Percentiles rank a stretch among this genome's conserved stretches.
Evolutionary conservation across 2,888 invertebrate genomes (phyloP).

Genomic region (Physocephala rufipes): DNA sequence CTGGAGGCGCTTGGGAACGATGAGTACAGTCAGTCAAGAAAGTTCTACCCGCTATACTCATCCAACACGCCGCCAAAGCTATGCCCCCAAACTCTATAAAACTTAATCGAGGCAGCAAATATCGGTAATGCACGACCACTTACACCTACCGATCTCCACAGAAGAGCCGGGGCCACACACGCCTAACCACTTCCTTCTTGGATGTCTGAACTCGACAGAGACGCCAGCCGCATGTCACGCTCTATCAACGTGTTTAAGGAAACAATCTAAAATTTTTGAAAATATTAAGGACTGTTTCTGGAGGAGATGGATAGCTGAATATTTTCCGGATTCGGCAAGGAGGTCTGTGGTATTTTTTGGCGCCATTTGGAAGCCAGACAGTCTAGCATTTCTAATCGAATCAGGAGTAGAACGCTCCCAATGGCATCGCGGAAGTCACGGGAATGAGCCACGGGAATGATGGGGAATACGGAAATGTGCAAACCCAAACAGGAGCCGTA

Average conservation of each 20-base stretch:
- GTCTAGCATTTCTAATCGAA: no score
- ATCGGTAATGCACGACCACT: slow-evolving; percentile 41
- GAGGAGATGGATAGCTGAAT: neutral
- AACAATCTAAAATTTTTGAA: neutral
- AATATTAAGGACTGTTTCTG: neutral
- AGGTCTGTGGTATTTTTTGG: slow-evolving; percentile 20
- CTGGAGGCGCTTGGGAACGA: slow-evolving; percentile 40
- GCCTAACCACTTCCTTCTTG: slow-evolving; percentile 39
- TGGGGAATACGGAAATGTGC: no score
- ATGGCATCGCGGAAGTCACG: no score
- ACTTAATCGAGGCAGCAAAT: slow-evolving; percentile 38
- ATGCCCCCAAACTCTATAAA: slow-evolving; percentile 30
- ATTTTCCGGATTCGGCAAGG: slow-evolving; percentile 1
- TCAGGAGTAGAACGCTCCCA: no score
- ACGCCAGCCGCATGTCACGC: slow-evolving; percentile 22
- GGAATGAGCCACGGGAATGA: no score
- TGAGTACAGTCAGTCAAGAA: slow-evolving; percentile 38
- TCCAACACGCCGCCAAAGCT: slow-evolving; percentile 17
- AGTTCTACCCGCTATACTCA: slow-evolving; percentile 27
- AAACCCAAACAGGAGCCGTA: no score
- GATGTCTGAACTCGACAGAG: slow-evolving; percentile 32
- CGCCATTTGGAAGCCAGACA: no score
- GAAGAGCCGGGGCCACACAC: slow-evolving; percentile 38
- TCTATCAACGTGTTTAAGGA: neutral
- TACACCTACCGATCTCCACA: slow-evolving; percentile 27